Evolutionary conservation across 2,888 invertebrate species (phyloP), one percentile per base, ranked within the genome.

Genomic region (Uropetala carovei): DNA sequence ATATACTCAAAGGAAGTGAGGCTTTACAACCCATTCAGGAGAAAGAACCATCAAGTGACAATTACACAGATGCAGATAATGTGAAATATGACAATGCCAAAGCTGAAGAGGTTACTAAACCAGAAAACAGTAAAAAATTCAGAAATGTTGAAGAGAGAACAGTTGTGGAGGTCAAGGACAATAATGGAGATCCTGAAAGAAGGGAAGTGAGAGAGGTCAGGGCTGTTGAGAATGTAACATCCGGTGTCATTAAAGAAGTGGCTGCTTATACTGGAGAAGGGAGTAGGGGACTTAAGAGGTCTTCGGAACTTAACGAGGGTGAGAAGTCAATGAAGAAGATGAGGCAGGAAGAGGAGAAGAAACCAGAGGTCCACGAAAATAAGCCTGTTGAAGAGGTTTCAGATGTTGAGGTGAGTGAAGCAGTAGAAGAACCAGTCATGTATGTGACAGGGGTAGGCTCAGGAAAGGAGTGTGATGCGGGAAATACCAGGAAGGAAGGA

Each of bases 351-450:
- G 89, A 89, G 64, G 64, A 43, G 30, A 43, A 59, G n/a, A 60
- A 22, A 58, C 27, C 3, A n/a, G 59, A 89, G 3, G 89, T 58
- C 13, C 58, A n/a, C 16, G n/a, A 22, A n/a, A 75, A 68, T 27
- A 64, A 82, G 43, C 57, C 68, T 83, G 94, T 95, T 18, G 95
- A 95, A 92, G 95, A 97, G 16, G 95, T 97, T 58, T 97, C 97
- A 94, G 96, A 96, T 91, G 97, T 98, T 94, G 97, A 97, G 95
- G 98, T 97, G 91, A 96, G 97, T 57, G 98, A 98, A 94, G 96
- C 96, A 93, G 97, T 98, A 92, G 97, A 97, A 94, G 98, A 98
- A 95, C 96, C 97, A 0, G 95, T 97, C 0, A 95, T 97, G 95
- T 96, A 96, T 94, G 96, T 98, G 94, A 96, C 95, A 93, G 98